Base-by-base conservation (phyloP, 2,113 vertebrate species). In the Machaerirhynchus nigripectus region DNA sequence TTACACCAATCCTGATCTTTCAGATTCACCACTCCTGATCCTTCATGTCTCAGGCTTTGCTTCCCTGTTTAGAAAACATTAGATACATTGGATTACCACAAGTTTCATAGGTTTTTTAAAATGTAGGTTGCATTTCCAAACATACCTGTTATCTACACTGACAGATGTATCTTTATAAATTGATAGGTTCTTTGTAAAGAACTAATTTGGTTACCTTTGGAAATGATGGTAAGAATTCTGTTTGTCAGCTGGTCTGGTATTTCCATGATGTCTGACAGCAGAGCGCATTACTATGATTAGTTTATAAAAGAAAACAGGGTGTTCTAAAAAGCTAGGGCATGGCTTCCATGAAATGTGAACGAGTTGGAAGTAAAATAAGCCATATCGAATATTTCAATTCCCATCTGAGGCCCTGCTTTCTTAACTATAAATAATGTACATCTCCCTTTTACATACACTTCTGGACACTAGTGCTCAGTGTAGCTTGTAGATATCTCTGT, bases 381-480 rank as follows among this genome's bases (percentile, higher is more conserved):
- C 87, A 0, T 90, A 57, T 86, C 55, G 95, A 16, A 85, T 91
- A 75, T 93, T 97, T 96, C 80, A 76, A 4, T 94, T 97, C 68
- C 67, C 86, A 55, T 90, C 64, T 79, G 91, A 96, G 49, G 23
- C 87, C 49, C 53, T 20, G 3, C 56, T 76, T 95, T 82, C 69
- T 55, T 83, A 71, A 75, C 24, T 93, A 35, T 95, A 85, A 97
- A 94, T 97, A 92, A 93, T 93, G 80, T 93, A 78, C 33, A 52
- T 11, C 24, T 11, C n/a, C 4, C n/a, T 94, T 97, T 90, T 71
- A 80, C 13, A 5, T 87, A 44, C 18, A 42, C 15, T 82, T 69
- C 63, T 69, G 50, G 63, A 59, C 18, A 26, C 17, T 17, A 4
- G 67, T 79, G 47, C 33, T 70, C 8, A 46, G 9, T 67, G 75